Conservation (phyloP, 2,113 vertebrate species). For the Taxidea taxus region DNA sequence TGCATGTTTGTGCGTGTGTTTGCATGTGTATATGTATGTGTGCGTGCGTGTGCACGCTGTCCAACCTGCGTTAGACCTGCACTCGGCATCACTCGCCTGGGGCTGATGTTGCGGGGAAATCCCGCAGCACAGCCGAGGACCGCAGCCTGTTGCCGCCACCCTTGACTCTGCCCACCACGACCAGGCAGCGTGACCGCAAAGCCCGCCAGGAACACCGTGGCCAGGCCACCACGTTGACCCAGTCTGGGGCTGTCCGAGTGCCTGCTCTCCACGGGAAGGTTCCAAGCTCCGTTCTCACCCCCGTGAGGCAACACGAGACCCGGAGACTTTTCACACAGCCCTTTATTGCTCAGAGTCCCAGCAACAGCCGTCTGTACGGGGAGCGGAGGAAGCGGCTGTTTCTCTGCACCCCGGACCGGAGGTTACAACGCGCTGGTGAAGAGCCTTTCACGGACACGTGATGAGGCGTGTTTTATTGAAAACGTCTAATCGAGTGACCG, state of each 20-base stretch:
- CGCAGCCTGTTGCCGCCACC: too few relatives aligned
- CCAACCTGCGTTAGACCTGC: background rate
- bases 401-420: slow-evolving; percentile 77
- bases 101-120: background rate
- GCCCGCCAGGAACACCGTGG: fast-evolving
- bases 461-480: slow-evolving; percentile 59
- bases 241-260: background rate
- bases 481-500: slow-evolving; percentile 74
- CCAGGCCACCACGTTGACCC: fast-evolving
- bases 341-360: slow-evolving; percentile 88
- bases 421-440: background rate
- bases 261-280: background rate
- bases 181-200: background rate
- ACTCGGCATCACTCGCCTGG: background rate
- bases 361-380: slow-evolving; percentile 81
- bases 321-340: slow-evolving; percentile 72
- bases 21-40: fast-evolving
- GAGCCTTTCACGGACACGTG: slow-evolving; percentile 52
- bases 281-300: background rate
- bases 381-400: slow-evolving; percentile 82
- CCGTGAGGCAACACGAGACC: slow-evolving; percentile 21
- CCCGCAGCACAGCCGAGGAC: too few relatives aligned
- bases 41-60: fast-evolving
- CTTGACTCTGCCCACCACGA: background rate
- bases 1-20: background rate